Evolutionary conservation across 2,888 invertebrate species (phyloP), one percentile per base, ranked within the genome.

Genomic region (Argyresthia goedartella): DNA sequence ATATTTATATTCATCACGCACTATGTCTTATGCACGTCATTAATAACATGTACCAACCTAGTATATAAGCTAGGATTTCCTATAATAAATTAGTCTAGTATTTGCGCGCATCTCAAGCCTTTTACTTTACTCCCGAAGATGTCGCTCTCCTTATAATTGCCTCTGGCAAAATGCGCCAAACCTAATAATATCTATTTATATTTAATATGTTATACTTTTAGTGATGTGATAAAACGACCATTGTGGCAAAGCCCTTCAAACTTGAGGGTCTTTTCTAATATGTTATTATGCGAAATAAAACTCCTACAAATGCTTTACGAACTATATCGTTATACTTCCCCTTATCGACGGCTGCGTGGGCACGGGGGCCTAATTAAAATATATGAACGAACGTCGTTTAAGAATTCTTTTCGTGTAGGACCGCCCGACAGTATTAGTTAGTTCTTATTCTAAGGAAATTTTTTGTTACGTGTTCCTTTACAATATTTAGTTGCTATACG

Each of bases 241-340:
- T 6, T 2, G 25, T 25, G 25, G 25, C 25, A 25, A 25, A 1
- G 14, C 36, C 48, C 47, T 34, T 70, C 73, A 68, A 70, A 73
- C 74, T 66, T 59, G 62, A 55, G 62, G 67, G 64, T 61, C 50
- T 63, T 61, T 59, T 65, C 73, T 80, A 81, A 81, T 82, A 73
- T 80, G 81, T 81, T 81, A 80, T 81, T 81, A 84, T 71, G 75
- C 71, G 80, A 76, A 80, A 82, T 82, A 81, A 79, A 81, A 76
- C 71, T 44, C 44, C 15, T 49, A 49, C 25, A 50, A 50, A 44
- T 35, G 44, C n/a, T 50, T 50, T 50, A 50, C 44, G 44, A 44
- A 45, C 48, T 44, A 36, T 65, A 64, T 63, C 65, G 65, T 70
- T 73, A 71, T 70, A 66, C 70, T 65, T 33, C 64, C 67, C 69